Evolutionary conservation across 2,888 invertebrate species (phyloP), one percentile per base, ranked within the genome.

Genomic region (Apamea crenata): DNA sequence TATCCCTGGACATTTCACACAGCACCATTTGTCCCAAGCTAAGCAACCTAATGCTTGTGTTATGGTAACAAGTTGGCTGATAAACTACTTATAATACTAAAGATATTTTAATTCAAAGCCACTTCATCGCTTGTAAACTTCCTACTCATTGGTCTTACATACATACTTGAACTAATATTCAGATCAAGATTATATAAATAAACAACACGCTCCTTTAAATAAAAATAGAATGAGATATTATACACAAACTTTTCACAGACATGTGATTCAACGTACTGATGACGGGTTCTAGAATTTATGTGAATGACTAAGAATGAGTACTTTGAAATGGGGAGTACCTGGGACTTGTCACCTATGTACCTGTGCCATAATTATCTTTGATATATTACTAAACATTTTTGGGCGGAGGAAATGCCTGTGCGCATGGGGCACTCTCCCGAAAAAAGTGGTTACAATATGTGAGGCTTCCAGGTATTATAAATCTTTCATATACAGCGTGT

Each of bases 201-300:
- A 84, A 82, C 70, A 84, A 61, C 63, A 61, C 6, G 12, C 50
- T 84, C 12, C n/a, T 69, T 16, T 44, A 61, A 44, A 74, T 66
- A 66, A 80, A 82, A 82, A 70, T 82, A 78, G 83, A 72, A 72
- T 78, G 53, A 83, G 36, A 50, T 74, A 79, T 69, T 79, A 70
- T 69, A 70, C 7, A 82, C 82, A 84, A 84, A 56, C 72, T 75
- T 68, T 84, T 84, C 50, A n/a, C 59, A 71, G 70, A 68, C 50
- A 66, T 47, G 47, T 83, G 77, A 85, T 81, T 85, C 83, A 83
- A 68, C 63, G 36, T 16, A 73, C 32, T 8, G 32, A 76, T 71
- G 83, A 81, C 32, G 70, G 29, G 14, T 7, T 21, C 16, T 32
- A 61, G 29, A 61, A 75, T 80, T n/a, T 68, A 72, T 68, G 25